Evolutionary conservation across 2,888 invertebrate species (phyloP).

Genomic region (Lepeophtheirus nordmannii): DNA sequence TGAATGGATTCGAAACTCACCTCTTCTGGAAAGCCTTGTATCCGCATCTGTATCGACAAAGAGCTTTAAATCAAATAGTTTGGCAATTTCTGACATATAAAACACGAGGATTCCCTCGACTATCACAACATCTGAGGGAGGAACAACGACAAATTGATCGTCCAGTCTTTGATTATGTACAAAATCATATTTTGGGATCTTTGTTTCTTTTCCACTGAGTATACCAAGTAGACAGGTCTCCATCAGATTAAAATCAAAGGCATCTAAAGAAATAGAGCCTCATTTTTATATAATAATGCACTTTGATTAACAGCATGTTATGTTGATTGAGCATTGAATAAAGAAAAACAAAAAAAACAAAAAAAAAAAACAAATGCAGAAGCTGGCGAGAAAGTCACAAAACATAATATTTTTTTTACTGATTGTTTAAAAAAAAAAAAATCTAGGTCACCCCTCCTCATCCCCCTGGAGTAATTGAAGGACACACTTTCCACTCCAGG

Average conservation of each 20-base stretch:
- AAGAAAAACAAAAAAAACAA: too few species aligned
- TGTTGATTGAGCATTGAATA: too few species aligned
- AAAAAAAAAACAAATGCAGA: too few species aligned
- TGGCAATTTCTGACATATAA: slow-evolving; percentile 43
- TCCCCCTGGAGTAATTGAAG: too few species aligned
- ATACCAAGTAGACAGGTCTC: slow-evolving; percentile 63
- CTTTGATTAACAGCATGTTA: too few species aligned
- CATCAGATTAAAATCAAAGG: slow-evolving; percentile 78
- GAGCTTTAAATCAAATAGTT: slow-evolving; percentile 94
- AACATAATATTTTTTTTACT: too few species aligned
- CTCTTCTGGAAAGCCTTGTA: slow-evolving; percentile 83
- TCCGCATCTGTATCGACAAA: slow-evolving; percentile 99
- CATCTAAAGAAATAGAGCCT: slow-evolving; percentile 43
- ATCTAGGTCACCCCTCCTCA: too few species aligned
- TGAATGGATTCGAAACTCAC: slow-evolving; percentile 39
- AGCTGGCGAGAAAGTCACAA: too few species aligned
- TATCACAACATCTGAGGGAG: slow-evolving; percentile 89
- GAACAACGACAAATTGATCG: slow-evolving; percentile 48
- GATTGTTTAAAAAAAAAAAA: too few species aligned
- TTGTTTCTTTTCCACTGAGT: slow-evolving; percentile 65
- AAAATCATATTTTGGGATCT: slow-evolving; percentile 86
- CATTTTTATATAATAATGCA: too few species aligned
- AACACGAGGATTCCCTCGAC: slow-evolving; percentile 97
- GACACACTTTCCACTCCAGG: too few species aligned
- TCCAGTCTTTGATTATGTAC: slow-evolving; percentile 61